A percentile compares a stretch with the other conserved stretches of the same genome.
Evolutionary conservation across 2,113 vertebrate species (phyloP).

Genomic region (Gallinago undulata): DNA sequence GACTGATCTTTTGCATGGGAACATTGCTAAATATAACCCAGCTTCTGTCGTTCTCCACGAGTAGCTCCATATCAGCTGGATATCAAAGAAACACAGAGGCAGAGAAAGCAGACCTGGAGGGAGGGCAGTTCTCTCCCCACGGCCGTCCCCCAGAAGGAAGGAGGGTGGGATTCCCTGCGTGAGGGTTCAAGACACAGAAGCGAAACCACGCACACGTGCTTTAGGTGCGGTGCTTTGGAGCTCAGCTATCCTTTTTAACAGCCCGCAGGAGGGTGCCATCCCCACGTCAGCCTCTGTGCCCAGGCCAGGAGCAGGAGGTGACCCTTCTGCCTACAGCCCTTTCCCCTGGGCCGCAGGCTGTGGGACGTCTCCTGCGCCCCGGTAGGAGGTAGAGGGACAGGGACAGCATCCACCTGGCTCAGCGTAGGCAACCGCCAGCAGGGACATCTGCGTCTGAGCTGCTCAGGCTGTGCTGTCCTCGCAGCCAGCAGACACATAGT

Average conservation of each 20-base stretch:
- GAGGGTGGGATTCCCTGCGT: neutral
- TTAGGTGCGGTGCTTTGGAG: neutral
- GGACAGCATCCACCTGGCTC: neutral
- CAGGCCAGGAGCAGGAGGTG: neutral
- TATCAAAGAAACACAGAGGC: neutral
- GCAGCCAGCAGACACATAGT: neutral
- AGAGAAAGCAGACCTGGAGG: neutral
- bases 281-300: accelerated
- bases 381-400: neutral
- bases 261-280: neutral
- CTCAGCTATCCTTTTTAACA: neutral
- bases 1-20: neutral
- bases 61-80: neutral
- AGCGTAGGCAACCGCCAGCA: accelerated
- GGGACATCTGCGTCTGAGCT: accelerated
- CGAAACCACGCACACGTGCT: neutral
- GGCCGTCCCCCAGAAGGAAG: neutral
- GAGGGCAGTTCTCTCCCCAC: neutral
- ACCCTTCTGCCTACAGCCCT: neutral
- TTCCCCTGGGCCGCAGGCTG: neutral
- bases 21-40: constrained; percentile 2
- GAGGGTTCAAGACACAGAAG: neutral
- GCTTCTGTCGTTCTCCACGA: neutral
- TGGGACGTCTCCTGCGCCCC: neutral
- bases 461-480: neutral